These are phyloP conservation scores for Pinctada fucata DNA, from an alignment of 2,888 invertebrate genomes.

Conservation along the genomic window DNA sequence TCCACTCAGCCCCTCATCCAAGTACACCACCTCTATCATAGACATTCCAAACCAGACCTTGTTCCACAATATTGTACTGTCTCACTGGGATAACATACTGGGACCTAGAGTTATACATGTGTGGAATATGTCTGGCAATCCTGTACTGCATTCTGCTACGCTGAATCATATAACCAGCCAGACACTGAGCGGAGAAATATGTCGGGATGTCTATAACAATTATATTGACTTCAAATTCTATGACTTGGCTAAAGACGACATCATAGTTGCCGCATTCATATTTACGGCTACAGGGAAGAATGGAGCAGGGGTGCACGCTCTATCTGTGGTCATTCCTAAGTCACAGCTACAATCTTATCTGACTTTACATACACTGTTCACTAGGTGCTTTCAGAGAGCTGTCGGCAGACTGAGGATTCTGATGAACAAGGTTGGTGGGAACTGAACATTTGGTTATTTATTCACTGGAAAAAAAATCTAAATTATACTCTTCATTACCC, in stretches of 20 bases:
- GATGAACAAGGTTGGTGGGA: constrained; percentile 62
- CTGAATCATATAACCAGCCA: constrained; percentile 68
- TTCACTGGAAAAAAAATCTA: no score
- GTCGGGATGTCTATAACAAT: constrained; percentile 66
- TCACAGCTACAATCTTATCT: constrained; percentile 63
- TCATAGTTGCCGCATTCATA: constrained; percentile 70
- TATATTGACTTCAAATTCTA: constrained; percentile 72
- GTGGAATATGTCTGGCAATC: constrained; percentile 59
- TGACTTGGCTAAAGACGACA: constrained; percentile 65
- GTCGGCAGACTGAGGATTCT: constrained; percentile 68
- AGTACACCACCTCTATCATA: constrained; percentile 57
- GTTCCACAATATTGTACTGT: constrained; percentile 62
- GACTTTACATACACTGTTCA: constrained; percentile 63
- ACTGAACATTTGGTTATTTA: no score
- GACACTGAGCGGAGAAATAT: constrained; percentile 73
- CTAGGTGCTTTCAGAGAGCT: constrained; percentile 65
- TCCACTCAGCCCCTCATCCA: constrained; percentile 68
- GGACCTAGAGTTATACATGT: constrained; percentile 72
- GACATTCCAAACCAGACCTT: constrained; percentile 53
- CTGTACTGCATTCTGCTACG: constrained; percentile 50
- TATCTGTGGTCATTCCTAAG: constrained; percentile 68
- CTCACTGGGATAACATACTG: constrained; percentile 75
- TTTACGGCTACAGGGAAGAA: constrained; percentile 67
- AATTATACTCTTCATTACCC: no score
- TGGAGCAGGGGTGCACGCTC: constrained; percentile 67